Evolutionary conservation across 2,888 invertebrate species (phyloP), one percentile per base, ranked within the genome.

Genomic region (Volucella inflata): DNA sequence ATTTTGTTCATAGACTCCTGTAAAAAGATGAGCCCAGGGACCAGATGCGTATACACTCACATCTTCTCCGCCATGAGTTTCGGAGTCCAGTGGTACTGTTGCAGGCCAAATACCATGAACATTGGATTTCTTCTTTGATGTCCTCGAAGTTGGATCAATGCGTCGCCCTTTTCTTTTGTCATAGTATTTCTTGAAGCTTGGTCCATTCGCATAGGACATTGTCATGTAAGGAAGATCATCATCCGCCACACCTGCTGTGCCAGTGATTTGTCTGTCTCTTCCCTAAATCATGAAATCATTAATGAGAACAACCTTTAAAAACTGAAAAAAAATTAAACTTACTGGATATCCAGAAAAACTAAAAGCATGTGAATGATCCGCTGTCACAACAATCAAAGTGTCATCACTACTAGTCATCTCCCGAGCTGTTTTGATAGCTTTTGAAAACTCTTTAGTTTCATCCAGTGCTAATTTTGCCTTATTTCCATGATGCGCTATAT

Each of bases 331-430:
- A 21, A 21, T 21, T 11, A 10, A 50, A 87, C 89, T 90, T 87
- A 92, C 93, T 50, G 95, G 94, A 90, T 97, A 97, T 0, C 97
- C 97, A 36, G 94, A 94, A 74, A 95, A 94, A 11, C 94, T 94
- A 94, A 97, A 94, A 0, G 95, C 95, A 90, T 97, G 97, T 1
- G 96, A 95, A 89, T 97, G 97, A 91, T 97, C 97, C 0, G 96
- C 94, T 0, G 96, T 96, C 12, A 96, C 97, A 1, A 98, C 94
- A 10, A 97, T 93, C 30, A 98, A 92, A 0, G 98, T 98, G 16
- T 98, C 96, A 0, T 94, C 92, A 0, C 91, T 91, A 85, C 93
- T 92, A 0, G 95, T 95, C 90, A 95, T 90, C 53, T 93, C 91
- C 38, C 94, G 87, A 0, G 97, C 95, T 11, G 93, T 93, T 88